Evolutionary conservation across 1,140 invertebrate species (phyloP).

Genomic region (Cyclina sinensis): DNA sequence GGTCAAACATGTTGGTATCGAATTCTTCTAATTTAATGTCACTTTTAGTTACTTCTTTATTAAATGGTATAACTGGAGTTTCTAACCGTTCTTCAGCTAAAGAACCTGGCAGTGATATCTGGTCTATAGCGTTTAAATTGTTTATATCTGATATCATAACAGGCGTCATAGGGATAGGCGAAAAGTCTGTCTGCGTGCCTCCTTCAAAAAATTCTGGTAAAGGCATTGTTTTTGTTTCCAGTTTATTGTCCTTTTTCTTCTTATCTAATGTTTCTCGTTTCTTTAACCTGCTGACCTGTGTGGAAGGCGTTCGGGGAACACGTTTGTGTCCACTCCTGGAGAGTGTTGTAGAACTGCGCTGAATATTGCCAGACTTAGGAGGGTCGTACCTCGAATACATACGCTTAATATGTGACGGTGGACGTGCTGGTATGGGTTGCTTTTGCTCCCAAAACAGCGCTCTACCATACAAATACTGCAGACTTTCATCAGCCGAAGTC

Average conservation of each 20-base stretch:
- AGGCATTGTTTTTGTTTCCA: neutral
- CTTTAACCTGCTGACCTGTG: conserved; percentile 51
- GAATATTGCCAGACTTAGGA: conserved; percentile 28
- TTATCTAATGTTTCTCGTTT: conserved; percentile 45
- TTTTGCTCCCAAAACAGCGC: conserved; percentile 76
- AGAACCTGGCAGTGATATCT: conserved; percentile 16
- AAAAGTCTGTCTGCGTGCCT: conserved; percentile 63
- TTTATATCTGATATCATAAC: conserved; percentile 27
- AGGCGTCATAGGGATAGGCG: conserved; percentile 55
- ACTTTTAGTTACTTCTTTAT: conserved; percentile 58
- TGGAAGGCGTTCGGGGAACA: conserved; percentile 45
- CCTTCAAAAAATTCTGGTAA: conserved; percentile 42
- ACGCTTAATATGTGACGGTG: conserved; percentile 56
- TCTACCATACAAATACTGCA: conserved; percentile 73
- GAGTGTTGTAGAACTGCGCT: conserved; percentile 53
- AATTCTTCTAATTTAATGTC: conserved; percentile 62
- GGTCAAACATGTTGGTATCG: conserved; percentile 22
- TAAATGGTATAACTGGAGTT: conserved; percentile 50
- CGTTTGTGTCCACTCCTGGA: conserved; percentile 42
- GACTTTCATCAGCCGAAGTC: conserved; percentile 64
- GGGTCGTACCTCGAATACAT: conserved; percentile 57
- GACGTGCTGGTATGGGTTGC: conserved; percentile 68
- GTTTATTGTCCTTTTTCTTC: conserved; percentile 20
- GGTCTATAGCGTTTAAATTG: neutral
- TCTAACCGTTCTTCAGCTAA: neutral